Base-by-base conservation (phyloP, 2,797 vertebrate species). In the Typhlichthys subterraneus region DNA sequence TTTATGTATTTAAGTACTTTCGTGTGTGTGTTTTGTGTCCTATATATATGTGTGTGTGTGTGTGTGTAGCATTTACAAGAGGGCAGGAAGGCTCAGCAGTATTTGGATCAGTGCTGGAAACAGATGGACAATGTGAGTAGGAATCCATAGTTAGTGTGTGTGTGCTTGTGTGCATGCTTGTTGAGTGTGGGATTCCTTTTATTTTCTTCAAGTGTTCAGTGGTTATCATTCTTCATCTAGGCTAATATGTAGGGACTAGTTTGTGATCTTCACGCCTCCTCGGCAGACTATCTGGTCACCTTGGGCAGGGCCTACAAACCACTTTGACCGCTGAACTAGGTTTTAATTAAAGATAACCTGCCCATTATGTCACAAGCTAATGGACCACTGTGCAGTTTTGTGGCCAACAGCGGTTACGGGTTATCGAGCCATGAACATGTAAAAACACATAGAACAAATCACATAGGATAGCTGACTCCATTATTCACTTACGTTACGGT, bases 121-220 rank as follows among this genome's bases (percentile, higher is more conserved):
- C 96, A 97, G 92, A 99, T 99, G 97, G 97, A 99, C 91, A 98
- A 95, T 72, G 97, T 99, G 87, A 97, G 97, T 95, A 72, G 51
- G 59, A 29, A 29, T 29, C 23, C 23, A 29, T 59, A 63, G 14
- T 4, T 4, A 48, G 3, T 10, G 10, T 10, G 33, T 38, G 33
- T 38, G 33, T 38, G 33, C 15, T 17, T 38, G 33, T 38, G 33
- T 38, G 7, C 8, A 9, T 38, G 33, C 33, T 38, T 38, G 33
- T 38, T 1, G 6, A 38, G 33, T 6, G 33, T 38, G 33, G 33
- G 33, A 7, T 38, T 38, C 6, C 47, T 48, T 29, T 1, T n/a
- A 48, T 6, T 48, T 48, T 48, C 47, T 38, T 38, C 33, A 38
- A 38, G 33, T 38, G 33, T 6, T 38, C 6, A 6, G 33, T 38